Evolutionary conservation across 2,113 vertebrate genomes (phyloP).

Genomic region (Oreochromis aureus): DNA sequence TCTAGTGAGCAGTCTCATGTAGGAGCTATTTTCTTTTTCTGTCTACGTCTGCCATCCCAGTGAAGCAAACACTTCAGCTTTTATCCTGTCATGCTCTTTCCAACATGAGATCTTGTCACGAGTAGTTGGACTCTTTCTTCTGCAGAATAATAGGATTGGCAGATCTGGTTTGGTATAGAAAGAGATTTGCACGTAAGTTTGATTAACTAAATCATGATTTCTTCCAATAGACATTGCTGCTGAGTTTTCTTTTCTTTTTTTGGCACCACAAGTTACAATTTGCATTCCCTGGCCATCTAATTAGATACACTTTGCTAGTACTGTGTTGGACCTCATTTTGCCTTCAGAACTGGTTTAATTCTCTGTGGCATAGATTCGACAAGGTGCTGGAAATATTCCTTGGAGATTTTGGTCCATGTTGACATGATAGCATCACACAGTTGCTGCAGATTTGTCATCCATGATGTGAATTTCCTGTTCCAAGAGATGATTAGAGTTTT

Average conservation of each 20-base stretch:
- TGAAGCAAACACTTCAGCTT: not conserved
- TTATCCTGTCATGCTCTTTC: not conserved
- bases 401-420: not conserved
- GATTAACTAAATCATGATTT: not conserved
- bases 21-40: not conserved
- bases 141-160: not conserved
- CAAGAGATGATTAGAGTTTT: not conserved
- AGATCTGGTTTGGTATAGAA: not conserved
- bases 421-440: not conserved
- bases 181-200: not conserved
- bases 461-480: not conserved
- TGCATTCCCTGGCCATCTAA: not conserved
- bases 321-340: not conserved
- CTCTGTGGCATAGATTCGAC: not conserved
- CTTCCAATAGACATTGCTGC: not conserved
- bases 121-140: not conserved
- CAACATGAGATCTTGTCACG: not conserved
- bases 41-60: not conserved
- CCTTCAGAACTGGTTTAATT: not conserved
- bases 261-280: not conserved
- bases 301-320: not conserved
- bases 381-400: not conserved
- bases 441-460: not conserved
- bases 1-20: not conserved
- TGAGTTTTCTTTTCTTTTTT: not conserved